A percentile compares a stretch with the other conserved stretches of the same genome.
Conservation (phyloP, 2,113 vertebrate genomes). For the Coptodon bakossiorum region DNA sequence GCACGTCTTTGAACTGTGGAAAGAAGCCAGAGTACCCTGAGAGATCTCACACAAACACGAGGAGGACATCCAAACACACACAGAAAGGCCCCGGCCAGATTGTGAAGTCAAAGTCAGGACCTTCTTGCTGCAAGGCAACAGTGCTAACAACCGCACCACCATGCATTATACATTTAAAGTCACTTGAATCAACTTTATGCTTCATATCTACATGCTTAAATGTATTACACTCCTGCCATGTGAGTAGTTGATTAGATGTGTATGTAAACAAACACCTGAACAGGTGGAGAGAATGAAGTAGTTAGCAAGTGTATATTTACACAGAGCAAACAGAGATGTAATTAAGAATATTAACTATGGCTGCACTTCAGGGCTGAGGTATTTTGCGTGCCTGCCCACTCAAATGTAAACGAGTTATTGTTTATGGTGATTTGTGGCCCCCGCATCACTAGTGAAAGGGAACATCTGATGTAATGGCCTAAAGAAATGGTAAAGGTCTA, state of each 20-base stretch:
- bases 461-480: neutral
- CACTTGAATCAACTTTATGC: neutral
- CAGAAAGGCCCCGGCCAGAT: fast-evolving
- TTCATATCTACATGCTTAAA: neutral
- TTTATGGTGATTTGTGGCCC: neutral
- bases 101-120: neutral
- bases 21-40: neutral
- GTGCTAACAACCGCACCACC: neutral
- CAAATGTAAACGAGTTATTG: neutral
- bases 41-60: neutral
- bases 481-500: neutral
- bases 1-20: neutral
- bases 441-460: neutral
- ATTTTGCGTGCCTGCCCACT: neutral
- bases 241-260: neutral
- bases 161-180: neutral
- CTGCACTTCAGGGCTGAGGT: neutral
- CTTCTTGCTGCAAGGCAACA: neutral
- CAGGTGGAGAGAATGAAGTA: neutral
- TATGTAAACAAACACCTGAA: neutral
- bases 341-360: neutral
- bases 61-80: neutral
- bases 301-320: neutral
- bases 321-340: neutral
- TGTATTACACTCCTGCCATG: neutral